A percentile compares a stretch with the other conserved stretches of the same genome.
Evolutionary conservation across 2,113 vertebrate genomes (phyloP).

Genomic region (Lagopus leucura): DNA sequence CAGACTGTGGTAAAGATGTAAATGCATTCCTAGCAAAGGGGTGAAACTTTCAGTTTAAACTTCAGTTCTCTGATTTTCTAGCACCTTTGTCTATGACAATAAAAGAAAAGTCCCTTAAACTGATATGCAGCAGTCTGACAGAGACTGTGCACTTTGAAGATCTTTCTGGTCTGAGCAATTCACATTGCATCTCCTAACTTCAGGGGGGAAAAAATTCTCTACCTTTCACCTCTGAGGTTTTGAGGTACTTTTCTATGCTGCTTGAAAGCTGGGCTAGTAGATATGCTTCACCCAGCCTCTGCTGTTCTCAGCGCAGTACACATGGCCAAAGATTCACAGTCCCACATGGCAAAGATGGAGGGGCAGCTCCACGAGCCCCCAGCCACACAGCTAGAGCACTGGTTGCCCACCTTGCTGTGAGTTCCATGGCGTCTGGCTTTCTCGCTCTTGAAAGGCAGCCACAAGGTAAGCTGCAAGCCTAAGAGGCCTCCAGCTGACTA

Average conservation of each 20-base stretch:
- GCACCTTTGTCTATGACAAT: neutral
- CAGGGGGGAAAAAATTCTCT: neutral
- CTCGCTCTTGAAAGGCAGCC: neutral
- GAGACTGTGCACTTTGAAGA: neutral
- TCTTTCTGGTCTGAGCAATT: neutral
- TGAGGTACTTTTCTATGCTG: fast-evolving
- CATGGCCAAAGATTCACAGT: fast-evolving
- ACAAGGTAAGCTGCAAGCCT: neutral
- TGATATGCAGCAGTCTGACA: neutral
- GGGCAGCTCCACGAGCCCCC: neutral
- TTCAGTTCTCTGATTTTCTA: neutral
- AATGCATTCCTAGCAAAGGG: neutral
- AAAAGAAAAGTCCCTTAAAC: neutral
- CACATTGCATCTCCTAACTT: neutral
- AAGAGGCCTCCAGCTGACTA: neutral
- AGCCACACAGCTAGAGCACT: neutral
- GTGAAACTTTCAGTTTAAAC: neutral
- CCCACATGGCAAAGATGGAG: neutral
- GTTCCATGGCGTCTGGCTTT: neutral
- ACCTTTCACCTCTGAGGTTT: neutral
- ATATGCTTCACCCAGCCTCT: neutral
- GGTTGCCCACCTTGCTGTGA: neutral
- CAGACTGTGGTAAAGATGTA: neutral
- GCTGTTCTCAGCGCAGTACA: neutral
- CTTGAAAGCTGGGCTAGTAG: neutral